Evolutionary conservation across 2,113 vertebrate genomes (phyloP).

Genomic region (human): GRCh38 chr12:19286001-19286500

Average conservation of each 20-base stretch:
- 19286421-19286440: background rate
- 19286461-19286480: background rate
- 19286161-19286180: background rate
- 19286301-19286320: background rate
- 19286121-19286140: background rate
- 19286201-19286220: background rate
- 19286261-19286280: background rate
- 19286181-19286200: background rate
- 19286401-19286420: background rate
- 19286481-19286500: background rate
- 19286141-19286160: background rate
- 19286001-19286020: background rate
- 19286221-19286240: background rate
- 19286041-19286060: background rate
- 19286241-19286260: background rate
- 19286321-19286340: background rate
- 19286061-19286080: background rate
- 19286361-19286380: background rate
- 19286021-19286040: background rate
- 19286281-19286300: background rate
- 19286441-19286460: background rate
- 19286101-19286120: background rate
- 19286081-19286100: background rate
- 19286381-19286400: background rate
- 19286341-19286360: background rate